Conservation (phyloP, 2,888 invertebrate genomes). For the Anarsia innoxiella region DNA sequence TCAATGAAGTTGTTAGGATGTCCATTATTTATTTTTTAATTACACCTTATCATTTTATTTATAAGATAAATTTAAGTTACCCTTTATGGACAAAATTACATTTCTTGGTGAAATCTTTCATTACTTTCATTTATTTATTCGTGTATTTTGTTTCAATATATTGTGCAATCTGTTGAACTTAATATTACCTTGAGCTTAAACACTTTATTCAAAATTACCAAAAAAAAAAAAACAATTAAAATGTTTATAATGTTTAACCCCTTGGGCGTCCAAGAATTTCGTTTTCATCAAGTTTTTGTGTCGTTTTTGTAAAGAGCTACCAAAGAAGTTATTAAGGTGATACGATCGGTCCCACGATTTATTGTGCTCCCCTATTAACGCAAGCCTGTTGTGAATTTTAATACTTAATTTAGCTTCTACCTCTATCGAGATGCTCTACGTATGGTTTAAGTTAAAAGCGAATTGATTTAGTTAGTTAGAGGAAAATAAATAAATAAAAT, state of each 20-base stretch:
- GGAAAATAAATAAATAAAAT: too few relatives aligned
- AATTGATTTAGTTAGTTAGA: too few relatives aligned
- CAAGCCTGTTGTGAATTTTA: slow-evolving; percentile 51
- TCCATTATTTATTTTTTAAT: slow-evolving; percentile 1
- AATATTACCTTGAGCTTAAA: not conserved
- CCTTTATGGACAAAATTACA: too few relatives aligned
- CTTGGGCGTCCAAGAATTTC: slow-evolving; percentile 17
- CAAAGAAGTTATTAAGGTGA: slow-evolving; percentile 65
- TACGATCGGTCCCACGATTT: slow-evolving; percentile 51
- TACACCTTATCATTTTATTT: too few relatives aligned
- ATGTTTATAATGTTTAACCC: slow-evolving; percentile 7
- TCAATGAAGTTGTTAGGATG: not conserved
- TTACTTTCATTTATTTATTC: too few relatives aligned
- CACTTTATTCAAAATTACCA: slow-evolving; percentile 1
- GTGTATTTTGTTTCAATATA: not conserved
- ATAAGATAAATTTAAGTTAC: too few relatives aligned
- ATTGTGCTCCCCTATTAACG: slow-evolving; percentile 41
- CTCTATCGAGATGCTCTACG: too few relatives aligned
- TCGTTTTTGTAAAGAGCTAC: slow-evolving; percentile 40
- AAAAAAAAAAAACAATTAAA: slow-evolving; percentile 1
- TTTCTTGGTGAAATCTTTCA: too few relatives aligned
- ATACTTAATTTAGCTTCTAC: slow-evolving; percentile 46
- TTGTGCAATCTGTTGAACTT: not conserved
- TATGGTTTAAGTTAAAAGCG: slow-evolving; percentile 24
- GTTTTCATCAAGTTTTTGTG: slow-evolving; percentile 31